Percentiles rank a stretch among this genome's conserved stretches.
Conservation (phyloP, 1,140 invertebrate species). For the Glossosoma conforme region DNA sequence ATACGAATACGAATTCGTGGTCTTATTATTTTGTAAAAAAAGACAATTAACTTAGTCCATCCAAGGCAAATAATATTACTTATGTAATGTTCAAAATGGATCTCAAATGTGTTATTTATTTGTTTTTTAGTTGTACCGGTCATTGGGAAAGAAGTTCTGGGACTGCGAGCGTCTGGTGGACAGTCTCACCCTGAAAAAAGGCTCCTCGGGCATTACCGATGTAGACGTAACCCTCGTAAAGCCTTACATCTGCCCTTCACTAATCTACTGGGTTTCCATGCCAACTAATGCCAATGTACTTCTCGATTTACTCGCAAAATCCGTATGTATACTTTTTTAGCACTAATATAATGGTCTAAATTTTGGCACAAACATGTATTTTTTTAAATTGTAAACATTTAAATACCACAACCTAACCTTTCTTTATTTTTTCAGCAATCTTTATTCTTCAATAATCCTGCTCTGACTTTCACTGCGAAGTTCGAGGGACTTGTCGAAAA, state of each 20-base stretch:
- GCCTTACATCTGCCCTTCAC: constrained; percentile 42
- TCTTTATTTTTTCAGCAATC: constrained; percentile 43
- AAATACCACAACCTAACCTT: background rate
- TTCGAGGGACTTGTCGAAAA: constrained; percentile 38
- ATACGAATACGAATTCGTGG: no score
- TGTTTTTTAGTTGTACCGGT: constrained; percentile 37
- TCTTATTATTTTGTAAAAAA: no score
- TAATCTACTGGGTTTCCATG: constrained; percentile 45
- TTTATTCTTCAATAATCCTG: constrained; percentile 39
- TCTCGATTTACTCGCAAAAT: constrained; percentile 42
- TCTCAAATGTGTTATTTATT: background rate
- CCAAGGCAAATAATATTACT: no score
- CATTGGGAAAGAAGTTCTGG: constrained; percentile 43
- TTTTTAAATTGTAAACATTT: no score
- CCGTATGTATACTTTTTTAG: no score
- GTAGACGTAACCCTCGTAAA: constrained; percentile 32
- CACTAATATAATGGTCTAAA: no score
- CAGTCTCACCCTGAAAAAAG: constrained; percentile 35
- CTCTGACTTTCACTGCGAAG: constrained; percentile 36
- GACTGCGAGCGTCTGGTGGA: constrained; percentile 41
- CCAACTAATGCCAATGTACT: constrained; percentile 43
- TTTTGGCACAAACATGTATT: background rate
- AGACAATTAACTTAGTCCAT: no score
- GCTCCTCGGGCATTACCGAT: constrained; percentile 33
- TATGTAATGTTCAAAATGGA: no score